Conservation (phyloP, 2,888 invertebrate species). For the Cryptocheilus praepositus region DNA sequence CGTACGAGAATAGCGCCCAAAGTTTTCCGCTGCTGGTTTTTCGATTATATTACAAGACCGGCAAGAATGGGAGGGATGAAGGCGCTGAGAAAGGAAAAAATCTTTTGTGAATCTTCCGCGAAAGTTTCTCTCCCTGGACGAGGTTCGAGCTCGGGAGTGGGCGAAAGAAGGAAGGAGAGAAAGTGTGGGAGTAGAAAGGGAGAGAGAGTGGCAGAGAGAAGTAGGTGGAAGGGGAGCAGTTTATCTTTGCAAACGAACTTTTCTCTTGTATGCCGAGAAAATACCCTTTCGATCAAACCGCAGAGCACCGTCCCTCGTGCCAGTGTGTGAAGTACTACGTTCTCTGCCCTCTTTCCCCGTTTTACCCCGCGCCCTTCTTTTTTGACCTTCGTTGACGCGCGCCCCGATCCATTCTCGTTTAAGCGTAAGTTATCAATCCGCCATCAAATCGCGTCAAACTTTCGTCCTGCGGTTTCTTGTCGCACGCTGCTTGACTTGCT, state of each 20-base stretch:
- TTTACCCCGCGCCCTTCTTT: conserved; percentile 18
- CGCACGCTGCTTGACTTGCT: no score
- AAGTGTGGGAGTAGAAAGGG: neutral
- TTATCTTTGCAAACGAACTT: conserved; percentile 54
- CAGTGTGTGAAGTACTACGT: conserved; percentile 20
- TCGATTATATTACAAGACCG: no score
- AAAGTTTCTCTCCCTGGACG: conserved; percentile 35
- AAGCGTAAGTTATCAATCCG: neutral
- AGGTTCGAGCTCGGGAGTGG: conserved; percentile 17
- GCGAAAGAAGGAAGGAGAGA: neutral
- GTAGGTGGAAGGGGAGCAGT: conserved; percentile 29
- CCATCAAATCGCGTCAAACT: neutral
- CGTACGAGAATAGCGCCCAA: no score
- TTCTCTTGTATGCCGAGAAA: conserved; percentile 47
- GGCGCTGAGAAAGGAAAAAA: conserved; percentile 27
- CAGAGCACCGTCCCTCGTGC: conserved; percentile 46
- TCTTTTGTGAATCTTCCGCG: conserved; percentile 51
- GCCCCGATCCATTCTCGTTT: conserved; percentile 7
- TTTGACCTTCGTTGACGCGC: neutral
- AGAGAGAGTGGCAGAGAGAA: conserved; percentile 3
- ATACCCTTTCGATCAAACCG: conserved; percentile 56
- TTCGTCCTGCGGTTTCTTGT: no score
- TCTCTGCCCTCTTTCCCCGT: conserved; percentile 22
- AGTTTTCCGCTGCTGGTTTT: no score
- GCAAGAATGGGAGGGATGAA: no score